Evolutionary conservation across 2,888 invertebrate species (phyloP), one percentile per base, ranked within the genome.

Genomic region (Pachliopta kotzebuea): DNA sequence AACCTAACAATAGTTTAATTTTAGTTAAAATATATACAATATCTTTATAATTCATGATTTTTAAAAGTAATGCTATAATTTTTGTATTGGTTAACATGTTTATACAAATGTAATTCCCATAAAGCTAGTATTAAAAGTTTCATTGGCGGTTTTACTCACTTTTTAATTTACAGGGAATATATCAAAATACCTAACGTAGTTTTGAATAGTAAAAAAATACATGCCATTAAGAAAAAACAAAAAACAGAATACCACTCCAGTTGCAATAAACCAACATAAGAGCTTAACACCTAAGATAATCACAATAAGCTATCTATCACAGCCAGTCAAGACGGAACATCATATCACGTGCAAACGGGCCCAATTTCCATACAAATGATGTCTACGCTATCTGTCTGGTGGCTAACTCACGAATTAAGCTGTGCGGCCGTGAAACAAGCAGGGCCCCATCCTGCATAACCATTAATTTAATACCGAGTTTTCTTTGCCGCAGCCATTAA

Each of bases 391-490:
- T 80, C 76, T 74, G 76, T 78, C 75, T 73, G 72, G 71, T 67
- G 62, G 67, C 67, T 67, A 53, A 64, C 60, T 68, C 56, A 65
- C 67, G 68, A 63, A 71, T 72, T 72, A 70, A 72, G 69, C 71
- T 61, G 65, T 61, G 64, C 67, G 71, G 64, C 75, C 72, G 73
- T 77, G 77, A 76, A 73, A 70, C 67, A 62, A 69, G 65, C 60
- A 68, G 65, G 68, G 55, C 75, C 74, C 74, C 73, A 80, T 79
- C 76, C 77, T 75, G 75, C 74, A 74, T 76, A 77, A 71, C 80
- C 83, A 83, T 86, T 88, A 83, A 85, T 82, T 86, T 86, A 83
- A 86, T 83, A 82, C 81, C 79, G 70, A 74, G 78, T 81, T 86
- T 85, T 87, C 84, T 85, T 86, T 84, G 75, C 80, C 73, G 76